phyloP scores from a whole-genome alignment of 2,888 invertebrate genomes.

The Dyspetes luteomarginatus region DNA sequence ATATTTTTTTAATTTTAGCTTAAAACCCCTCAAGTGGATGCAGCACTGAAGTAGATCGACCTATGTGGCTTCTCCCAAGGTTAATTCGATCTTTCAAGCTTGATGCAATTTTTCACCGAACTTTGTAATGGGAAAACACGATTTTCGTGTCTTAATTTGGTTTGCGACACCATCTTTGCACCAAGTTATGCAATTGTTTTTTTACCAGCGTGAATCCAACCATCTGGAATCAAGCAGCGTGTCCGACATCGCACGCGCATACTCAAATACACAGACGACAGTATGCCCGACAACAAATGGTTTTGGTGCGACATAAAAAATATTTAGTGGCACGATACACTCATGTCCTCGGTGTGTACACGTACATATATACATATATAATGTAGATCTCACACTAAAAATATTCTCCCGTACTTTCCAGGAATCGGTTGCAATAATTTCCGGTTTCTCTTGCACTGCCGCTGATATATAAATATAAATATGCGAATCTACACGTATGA shows the following conservation, averaged over 20 bases:
- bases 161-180: too few species aligned
- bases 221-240: slow-evolving; percentile 1
- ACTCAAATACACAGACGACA: too few species aligned
- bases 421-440: slow-evolving; percentile 21
- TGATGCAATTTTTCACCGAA: too few species aligned
- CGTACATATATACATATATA: background rate
- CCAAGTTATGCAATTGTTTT: too few species aligned
- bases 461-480: background rate
- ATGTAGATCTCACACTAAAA: background rate
- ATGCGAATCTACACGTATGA: background rate
- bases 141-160: too few species aligned
- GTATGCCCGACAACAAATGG: slow-evolving; percentile 11
- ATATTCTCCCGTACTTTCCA: slow-evolving; percentile 24
- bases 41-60: too few species aligned
- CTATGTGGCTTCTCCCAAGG: too few species aligned
- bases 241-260: background rate
- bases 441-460: slow-evolving; percentile 12
- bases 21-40: too few species aligned
- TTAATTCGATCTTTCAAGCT: too few species aligned
- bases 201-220: background rate
- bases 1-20: too few species aligned
- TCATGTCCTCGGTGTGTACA: background rate
- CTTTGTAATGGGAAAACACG: too few species aligned
- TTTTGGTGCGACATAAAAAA: slow-evolving; percentile 19
- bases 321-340: slow-evolving; percentile 1